Percentiles rank a stretch among this genome's conserved stretches.
phyloP scores from a whole-genome alignment of 2,113 vertebrate genomes.

The Mus pahari region DNA sequence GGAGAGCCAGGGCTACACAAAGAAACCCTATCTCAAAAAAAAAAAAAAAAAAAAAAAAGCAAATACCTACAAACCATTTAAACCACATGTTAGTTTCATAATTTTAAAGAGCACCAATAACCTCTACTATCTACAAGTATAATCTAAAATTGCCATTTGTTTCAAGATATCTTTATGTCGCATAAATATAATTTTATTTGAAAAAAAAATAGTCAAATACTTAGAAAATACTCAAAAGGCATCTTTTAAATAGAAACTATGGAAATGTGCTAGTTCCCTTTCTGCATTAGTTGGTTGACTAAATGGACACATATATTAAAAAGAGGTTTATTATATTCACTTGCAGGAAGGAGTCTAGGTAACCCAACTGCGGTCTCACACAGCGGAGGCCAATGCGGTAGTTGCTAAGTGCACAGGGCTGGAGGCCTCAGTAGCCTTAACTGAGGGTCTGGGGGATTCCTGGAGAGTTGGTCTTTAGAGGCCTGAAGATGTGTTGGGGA shows the following conservation, averaged over 20 bases:
- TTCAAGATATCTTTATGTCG: constrained; percentile 42
- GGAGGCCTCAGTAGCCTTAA: neutral
- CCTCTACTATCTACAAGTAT: neutral
- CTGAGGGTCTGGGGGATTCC: neutral
- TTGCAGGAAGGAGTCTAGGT: neutral
- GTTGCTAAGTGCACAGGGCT: neutral
- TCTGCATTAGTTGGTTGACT: neutral
- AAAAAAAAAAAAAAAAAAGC: too few relatives aligned
- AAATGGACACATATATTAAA: neutral
- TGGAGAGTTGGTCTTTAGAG: neutral
- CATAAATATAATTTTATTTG: constrained; percentile 31
- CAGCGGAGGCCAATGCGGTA: neutral
- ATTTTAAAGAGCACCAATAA: constrained; percentile 14
- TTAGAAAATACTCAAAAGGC: constrained; percentile 27
- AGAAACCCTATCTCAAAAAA: too few relatives aligned
- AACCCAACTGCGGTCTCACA: neutral
- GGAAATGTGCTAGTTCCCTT: neutral
- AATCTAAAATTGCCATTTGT: constrained; percentile 18
- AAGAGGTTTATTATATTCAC: neutral
- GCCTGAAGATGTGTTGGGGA: neutral
- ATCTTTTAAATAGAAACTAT: constrained; percentile 23
- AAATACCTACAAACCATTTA: neutral
- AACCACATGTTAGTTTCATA: neutral
- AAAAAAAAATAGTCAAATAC: constrained; percentile 36
- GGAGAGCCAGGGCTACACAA: too few relatives aligned